phyloP scores from a whole-genome alignment of 2,113 vertebrate species.

The Rhea americana region DNA sequence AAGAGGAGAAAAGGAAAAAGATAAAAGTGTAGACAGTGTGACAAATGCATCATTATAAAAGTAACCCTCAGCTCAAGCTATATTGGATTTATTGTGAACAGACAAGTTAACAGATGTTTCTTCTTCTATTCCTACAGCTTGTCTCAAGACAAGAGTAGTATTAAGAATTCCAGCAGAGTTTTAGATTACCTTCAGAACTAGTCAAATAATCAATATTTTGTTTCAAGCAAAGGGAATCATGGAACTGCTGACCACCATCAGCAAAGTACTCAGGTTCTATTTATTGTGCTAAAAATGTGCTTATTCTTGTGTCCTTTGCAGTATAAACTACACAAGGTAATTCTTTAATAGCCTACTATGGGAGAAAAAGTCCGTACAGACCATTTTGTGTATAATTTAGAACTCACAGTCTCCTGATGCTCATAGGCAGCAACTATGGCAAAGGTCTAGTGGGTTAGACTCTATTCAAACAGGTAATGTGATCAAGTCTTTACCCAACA shows the following conservation, averaged over 20 bases:
- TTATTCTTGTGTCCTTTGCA: background rate
- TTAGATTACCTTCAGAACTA: background rate
- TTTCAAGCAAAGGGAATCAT: background rate
- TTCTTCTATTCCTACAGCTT: background rate
- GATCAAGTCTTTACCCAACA: background rate
- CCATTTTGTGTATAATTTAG: background rate
- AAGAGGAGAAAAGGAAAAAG: background rate
- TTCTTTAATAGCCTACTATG: background rate
- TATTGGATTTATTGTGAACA: background rate
- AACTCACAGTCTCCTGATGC: background rate
- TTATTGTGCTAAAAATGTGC: background rate
- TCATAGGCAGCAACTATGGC: background rate
- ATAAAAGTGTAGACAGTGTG: background rate
- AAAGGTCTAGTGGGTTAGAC: background rate
- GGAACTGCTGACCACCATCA: background rate
- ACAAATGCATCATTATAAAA: background rate
- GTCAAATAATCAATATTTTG: background rate
- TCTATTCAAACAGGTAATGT: background rate
- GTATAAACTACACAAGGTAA: background rate
- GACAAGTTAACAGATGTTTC: background rate
- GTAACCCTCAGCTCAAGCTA: background rate
- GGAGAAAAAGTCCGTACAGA: background rate
- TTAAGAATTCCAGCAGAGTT: background rate
- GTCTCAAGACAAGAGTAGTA: background rate
- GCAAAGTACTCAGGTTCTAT: background rate